phyloP scores from a whole-genome alignment of 2,888 invertebrate genomes.

The Aradus depressus region DNA sequence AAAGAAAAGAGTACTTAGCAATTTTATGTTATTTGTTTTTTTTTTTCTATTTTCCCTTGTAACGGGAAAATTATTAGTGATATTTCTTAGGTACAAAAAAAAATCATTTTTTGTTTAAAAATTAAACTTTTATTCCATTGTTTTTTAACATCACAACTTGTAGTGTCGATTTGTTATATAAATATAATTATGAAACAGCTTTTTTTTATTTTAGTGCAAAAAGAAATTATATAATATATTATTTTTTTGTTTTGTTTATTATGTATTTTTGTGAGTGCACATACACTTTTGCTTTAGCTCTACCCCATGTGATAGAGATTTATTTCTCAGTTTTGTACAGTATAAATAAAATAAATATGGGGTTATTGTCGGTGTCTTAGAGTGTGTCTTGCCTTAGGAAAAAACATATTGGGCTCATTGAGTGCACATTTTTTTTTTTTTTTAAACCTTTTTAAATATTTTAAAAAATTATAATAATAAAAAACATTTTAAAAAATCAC shows the following conservation, averaged over 20 bases:
- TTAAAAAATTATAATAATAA: too few species aligned
- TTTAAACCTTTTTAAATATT: conserved; percentile 7
- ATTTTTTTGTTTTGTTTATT: neutral
- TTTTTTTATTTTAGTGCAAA: neutral
- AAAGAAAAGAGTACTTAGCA: conserved; percentile 10
- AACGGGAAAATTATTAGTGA: conserved; percentile 17
- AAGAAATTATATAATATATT: neutral
- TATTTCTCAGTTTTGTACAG: neutral
- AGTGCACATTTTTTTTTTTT: conserved; percentile 8
- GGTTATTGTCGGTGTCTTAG: neutral
- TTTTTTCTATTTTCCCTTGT: conserved; percentile 5
- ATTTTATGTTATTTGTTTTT: too few species aligned
- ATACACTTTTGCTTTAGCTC: neutral
- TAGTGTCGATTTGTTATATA: conserved; percentile 12
- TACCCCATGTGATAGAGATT: conserved; percentile 2
- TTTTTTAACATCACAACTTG: conserved; percentile 11
- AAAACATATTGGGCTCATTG: too few species aligned
- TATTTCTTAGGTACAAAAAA: conserved; percentile 17
- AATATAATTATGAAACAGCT: conserved; percentile 5
- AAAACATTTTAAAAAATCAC: too few species aligned
- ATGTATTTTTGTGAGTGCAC: neutral
- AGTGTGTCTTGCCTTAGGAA: too few species aligned
- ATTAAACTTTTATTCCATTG: conserved; percentile 6
- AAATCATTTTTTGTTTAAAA: conserved; percentile 9
- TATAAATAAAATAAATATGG: conserved; percentile 1